Evolutionary conservation across 2,797 vertebrate genomes (phyloP).

Genomic region (Eidolon dupreanum): DNA sequence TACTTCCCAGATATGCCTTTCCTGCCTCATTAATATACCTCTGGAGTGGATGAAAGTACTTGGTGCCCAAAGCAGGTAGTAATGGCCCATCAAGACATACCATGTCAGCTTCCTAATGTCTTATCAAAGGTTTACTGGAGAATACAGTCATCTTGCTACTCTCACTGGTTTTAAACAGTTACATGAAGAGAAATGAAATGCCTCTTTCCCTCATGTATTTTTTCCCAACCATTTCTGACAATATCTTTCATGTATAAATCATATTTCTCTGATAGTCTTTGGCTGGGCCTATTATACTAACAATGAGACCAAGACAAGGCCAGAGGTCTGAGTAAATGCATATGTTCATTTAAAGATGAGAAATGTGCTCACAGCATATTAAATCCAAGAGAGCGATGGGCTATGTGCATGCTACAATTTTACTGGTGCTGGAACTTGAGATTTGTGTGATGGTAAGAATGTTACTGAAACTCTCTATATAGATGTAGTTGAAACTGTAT

Average conservation of each 20-base stretch:
- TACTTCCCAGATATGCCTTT: slow-evolving; percentile 72
- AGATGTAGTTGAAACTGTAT: neutral
- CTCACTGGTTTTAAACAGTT: slow-evolving; percentile 81
- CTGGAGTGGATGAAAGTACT: slow-evolving; percentile 78
- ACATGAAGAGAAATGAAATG: slow-evolving; percentile 82
- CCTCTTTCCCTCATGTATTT: slow-evolving; percentile 72
- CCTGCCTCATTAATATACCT: slow-evolving; percentile 81
- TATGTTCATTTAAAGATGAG: slow-evolving; percentile 59
- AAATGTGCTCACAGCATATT: neutral
- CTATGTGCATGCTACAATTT: neutral
- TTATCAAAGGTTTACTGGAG: slow-evolving; percentile 83
- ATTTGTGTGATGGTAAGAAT: slow-evolving; percentile 1
- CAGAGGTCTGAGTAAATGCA: slow-evolving; percentile 47
- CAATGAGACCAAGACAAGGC: slow-evolving; percentile 55
- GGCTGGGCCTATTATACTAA: slow-evolving; percentile 73
- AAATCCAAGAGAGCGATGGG: neutral
- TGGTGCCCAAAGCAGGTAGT: slow-evolving; percentile 81
- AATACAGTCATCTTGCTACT: slow-evolving; percentile 80
- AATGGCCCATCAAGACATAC: slow-evolving; percentile 80
- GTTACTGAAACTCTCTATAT: neutral
- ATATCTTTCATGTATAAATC: slow-evolving; percentile 76
- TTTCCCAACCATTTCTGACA: slow-evolving; percentile 74
- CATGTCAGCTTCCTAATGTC: slow-evolving; percentile 81
- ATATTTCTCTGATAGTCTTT: slow-evolving; percentile 65
- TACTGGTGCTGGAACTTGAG: neutral